A percentile compares a stretch with the other conserved stretches of the same genome.
These are phyloP conservation scores for Balaenoptera acutorostrata DNA, from an alignment of 2,113 vertebrate species.

Conservation along the genomic window DNA sequence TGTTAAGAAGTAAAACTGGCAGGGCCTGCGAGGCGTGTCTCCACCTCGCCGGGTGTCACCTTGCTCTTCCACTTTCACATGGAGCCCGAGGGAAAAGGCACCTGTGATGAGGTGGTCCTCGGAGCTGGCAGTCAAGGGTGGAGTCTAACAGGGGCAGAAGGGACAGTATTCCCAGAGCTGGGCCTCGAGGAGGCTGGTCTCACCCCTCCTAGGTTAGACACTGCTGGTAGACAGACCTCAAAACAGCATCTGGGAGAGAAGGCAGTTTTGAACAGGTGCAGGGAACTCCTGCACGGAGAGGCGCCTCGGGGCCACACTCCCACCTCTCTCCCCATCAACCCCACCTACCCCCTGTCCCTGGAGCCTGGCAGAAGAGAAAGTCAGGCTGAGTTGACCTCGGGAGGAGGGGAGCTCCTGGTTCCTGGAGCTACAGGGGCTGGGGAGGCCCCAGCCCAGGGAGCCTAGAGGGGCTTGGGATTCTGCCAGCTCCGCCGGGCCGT, in stretches of 20 bases:
- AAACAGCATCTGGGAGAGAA: not conserved
- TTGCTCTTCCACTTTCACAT: not conserved
- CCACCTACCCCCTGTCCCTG: not conserved
- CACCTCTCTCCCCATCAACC: too few species aligned
- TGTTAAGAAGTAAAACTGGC: not conserved
- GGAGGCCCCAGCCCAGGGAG: not conserved
- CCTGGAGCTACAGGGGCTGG: not conserved
- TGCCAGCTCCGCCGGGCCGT: not conserved
- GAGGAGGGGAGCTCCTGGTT: not conserved
- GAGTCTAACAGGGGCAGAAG: not conserved
- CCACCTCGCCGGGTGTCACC: not conserved
- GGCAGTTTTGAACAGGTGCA: not conserved
- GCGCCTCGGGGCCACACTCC: accelerated
- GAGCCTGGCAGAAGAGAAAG: not conserved
- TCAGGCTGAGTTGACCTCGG: accelerated
- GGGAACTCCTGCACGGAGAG: not conserved
- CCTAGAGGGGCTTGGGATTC: not conserved
- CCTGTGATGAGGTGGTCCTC: not conserved
- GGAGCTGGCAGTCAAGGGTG: not conserved
- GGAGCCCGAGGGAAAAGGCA: not conserved
- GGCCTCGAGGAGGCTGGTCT: not conserved
- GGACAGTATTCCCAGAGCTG: not conserved
- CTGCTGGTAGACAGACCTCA: not conserved
- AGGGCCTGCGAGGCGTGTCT: not conserved
- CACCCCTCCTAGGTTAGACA: not conserved